Conservation (phyloP, 2,888 invertebrate genomes). For the Merodon equestris region DNA sequence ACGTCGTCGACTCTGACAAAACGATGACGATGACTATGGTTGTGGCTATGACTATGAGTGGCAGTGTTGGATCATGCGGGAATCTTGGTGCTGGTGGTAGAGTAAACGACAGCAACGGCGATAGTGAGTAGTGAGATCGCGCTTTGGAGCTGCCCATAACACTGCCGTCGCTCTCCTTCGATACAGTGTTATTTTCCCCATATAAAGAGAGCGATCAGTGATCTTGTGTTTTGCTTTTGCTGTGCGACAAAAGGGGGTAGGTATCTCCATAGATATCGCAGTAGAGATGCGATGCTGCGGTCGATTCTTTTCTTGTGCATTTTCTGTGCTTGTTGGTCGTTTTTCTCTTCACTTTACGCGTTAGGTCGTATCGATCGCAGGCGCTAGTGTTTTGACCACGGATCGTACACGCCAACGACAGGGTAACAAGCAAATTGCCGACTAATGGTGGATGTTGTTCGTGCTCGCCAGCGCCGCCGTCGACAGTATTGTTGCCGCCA, state of each 20-base stretch:
- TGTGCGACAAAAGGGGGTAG: no score
- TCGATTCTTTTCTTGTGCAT: slow-evolving; percentile 53
- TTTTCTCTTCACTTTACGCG: slow-evolving; percentile 38
- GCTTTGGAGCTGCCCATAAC: slow-evolving; percentile 30
- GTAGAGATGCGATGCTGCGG: no score
- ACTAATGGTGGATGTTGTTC: slow-evolving; percentile 55
- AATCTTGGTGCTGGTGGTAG: slow-evolving; percentile 12
- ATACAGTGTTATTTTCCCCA: not conserved
- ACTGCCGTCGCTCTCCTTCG: slow-evolving; percentile 31
- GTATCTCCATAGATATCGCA: slow-evolving; percentile 37
- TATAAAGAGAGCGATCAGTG: slow-evolving; percentile 57
- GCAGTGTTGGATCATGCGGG: not conserved
- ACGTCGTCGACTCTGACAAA: slow-evolving; percentile 23
- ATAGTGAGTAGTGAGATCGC: slow-evolving; percentile 40
- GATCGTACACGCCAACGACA: slow-evolving; percentile 36
- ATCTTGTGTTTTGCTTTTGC: slow-evolving; percentile 42
- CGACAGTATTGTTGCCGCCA: slow-evolving; percentile 24
- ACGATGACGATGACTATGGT: slow-evolving; percentile 40
- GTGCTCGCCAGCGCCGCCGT: not conserved
- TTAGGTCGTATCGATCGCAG: slow-evolving; percentile 42
- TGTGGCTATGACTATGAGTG: slow-evolving; percentile 17
- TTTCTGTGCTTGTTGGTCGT: slow-evolving; percentile 29
- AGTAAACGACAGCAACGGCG: not conserved
- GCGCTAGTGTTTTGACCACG: slow-evolving; percentile 65
- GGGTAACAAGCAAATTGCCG: slow-evolving; percentile 64